phyloP scores from a whole-genome alignment of 1,140 invertebrate genomes.

The Himalopsyche phryganea region DNA sequence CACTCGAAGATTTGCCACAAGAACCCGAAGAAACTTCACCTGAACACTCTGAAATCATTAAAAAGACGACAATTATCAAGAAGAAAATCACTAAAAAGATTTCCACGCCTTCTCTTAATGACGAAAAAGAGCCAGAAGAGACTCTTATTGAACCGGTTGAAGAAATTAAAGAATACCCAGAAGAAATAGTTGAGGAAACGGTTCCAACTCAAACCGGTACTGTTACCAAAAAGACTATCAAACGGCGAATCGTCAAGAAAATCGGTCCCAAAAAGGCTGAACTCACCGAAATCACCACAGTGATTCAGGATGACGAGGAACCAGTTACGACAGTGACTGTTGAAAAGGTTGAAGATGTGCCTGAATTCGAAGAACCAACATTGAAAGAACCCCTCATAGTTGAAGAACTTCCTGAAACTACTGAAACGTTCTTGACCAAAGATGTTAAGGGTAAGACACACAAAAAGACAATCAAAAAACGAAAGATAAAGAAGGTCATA shows the following conservation, averaged over 20 bases:
- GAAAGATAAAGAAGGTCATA: slow-evolving; percentile 30
- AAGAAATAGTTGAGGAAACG: slow-evolving; percentile 39
- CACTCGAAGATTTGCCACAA: background rate
- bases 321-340: slow-evolving; percentile 37
- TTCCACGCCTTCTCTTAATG: too few species aligned
- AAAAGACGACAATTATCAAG: too few species aligned
- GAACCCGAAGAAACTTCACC: background rate
- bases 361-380: slow-evolving; percentile 27
- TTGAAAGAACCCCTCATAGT: slow-evolving; percentile 41
- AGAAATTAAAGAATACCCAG: slow-evolving; percentile 28
- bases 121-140: background rate
- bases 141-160: slow-evolving; percentile 23
- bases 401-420: slow-evolving; percentile 36
- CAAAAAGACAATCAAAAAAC: slow-evolving; percentile 14
- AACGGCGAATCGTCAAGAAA: slow-evolving; percentile 38
- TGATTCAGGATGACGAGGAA: slow-evolving; percentile 39
- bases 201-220: slow-evolving; percentile 34
- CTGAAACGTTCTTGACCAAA: slow-evolving; percentile 6
- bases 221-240: slow-evolving; percentile 37
- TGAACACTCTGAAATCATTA: slow-evolving; percentile 12
- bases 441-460: background rate
- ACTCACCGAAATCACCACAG: slow-evolving; percentile 39
- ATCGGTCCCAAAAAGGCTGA: slow-evolving; percentile 36
- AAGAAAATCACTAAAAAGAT: too few species aligned
- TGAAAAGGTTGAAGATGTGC: slow-evolving; percentile 24